Evolutionary conservation across 2,797 vertebrate genomes (phyloP).

Genomic region (Chiroxiphia lanceolata): DNA sequence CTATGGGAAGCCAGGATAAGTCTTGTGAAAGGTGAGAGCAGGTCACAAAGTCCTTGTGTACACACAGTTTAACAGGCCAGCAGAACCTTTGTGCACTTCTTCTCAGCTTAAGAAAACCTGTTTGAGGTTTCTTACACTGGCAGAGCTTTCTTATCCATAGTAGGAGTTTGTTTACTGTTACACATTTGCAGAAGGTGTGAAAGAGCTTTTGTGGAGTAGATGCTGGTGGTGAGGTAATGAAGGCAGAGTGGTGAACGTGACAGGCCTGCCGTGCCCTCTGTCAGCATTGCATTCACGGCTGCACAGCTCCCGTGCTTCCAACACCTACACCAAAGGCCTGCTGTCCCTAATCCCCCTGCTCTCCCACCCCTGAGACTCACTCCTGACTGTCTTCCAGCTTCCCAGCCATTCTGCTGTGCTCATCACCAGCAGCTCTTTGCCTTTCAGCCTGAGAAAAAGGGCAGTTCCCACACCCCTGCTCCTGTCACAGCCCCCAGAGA

Average conservation of each 20-base stretch:
- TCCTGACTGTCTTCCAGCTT: not conserved
- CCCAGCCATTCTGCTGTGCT: not conserved
- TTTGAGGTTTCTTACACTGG: not conserved
- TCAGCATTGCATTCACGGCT: not conserved
- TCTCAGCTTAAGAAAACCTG: not conserved
- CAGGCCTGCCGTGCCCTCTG: not conserved
- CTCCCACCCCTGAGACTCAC: not conserved
- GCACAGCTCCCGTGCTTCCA: not conserved
- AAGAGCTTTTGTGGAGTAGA: constrained; percentile 55
- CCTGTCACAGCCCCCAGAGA: not conserved
- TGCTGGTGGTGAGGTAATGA: constrained; percentile 12
- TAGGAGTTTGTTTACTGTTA: constrained; percentile 61
- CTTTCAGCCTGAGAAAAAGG: not conserved
- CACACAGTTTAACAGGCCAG: not conserved
- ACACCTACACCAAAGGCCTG: not conserved
- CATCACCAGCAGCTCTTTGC: not conserved
- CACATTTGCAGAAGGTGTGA: constrained; percentile 59
- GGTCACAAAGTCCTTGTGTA: not conserved
- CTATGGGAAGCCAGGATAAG: not conserved
- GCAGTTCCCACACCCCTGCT: accelerated
- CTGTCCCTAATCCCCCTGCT: not conserved
- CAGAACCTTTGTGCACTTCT: not conserved
- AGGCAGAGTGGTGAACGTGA: not conserved
- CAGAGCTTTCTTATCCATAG: not conserved
- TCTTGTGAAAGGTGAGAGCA: not conserved